Percentiles rank a stretch among this genome's conserved stretches.
Evolutionary conservation across 2,113 vertebrate species (phyloP).

Genomic region (Lynx canadensis): DNA sequence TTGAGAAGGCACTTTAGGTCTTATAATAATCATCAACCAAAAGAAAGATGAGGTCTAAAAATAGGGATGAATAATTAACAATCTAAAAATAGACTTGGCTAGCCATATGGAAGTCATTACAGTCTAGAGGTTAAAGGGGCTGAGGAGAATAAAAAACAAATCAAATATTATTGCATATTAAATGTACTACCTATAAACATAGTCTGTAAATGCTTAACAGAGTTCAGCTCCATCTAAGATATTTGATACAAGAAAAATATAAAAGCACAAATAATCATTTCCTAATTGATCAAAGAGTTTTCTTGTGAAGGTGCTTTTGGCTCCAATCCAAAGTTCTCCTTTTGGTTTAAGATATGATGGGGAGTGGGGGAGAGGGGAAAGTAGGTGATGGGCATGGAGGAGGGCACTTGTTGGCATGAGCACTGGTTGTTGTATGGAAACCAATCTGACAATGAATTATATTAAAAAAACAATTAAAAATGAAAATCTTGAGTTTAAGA

Average conservation of each 20-base stretch:
- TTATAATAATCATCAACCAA: constrained; percentile 80
- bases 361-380: no score
- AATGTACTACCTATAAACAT: constrained; percentile 78
- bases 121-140: constrained; percentile 70
- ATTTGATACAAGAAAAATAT: constrained; percentile 65
- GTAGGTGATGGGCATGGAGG: no score
- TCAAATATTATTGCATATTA: constrained; percentile 80
- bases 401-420: no score
- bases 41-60: constrained; percentile 80
- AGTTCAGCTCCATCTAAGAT: constrained; percentile 76
- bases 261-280: constrained; percentile 57
- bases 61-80: constrained; percentile 82
- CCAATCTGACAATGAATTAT: no score
- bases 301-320: not conserved
- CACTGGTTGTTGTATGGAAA: no score
- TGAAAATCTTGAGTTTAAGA: no score
- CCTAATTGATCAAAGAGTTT: constrained; percentile 57
- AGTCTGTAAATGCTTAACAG: constrained; percentile 80
- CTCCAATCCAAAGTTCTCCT: not conserved
- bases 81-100: constrained; percentile 77
- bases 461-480: no score
- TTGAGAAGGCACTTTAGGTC: constrained; percentile 64
- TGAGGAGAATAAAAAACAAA: constrained; percentile 69
- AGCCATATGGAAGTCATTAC: constrained; percentile 84
- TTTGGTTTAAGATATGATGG: not conserved